Base-by-base conservation (phyloP, 37 sponge, comb jelly and placozoan genomes). In the Geodia barretti region DNA sequence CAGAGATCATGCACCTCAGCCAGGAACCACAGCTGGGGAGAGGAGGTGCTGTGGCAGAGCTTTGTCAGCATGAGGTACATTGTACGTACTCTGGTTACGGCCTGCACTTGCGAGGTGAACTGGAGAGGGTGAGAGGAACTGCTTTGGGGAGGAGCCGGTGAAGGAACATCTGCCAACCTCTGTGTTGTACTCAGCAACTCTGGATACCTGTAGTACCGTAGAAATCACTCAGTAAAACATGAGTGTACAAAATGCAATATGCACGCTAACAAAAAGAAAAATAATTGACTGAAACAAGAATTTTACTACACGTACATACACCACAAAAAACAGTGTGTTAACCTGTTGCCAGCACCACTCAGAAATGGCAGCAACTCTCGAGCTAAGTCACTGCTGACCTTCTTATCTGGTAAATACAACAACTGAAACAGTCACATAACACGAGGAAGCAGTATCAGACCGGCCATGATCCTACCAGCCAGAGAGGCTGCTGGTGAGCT, bases 141-240 rank as follows among this genome's bases (percentile, higher is more conserved):
- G n/a, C n/a, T n/a, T n/a, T n/a, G n/a, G 71, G 7, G 71, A 70
- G 71, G 20, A 36, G 39, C n/a, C n/a, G 71, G 39, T 11, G 39
- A 14, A 47, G 54, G 54, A 47, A 47, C 54, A 47, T n/a, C n/a
- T n/a, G n/a, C n/a, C n/a, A n/a, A n/a, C n/a, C n/a, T n/a, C n/a
- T 47, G 54, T 14, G 14, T 7, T 47, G 54, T 47, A 14, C 11
- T 47, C 7, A 7, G 14, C 54, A 47, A 47, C 14, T 47, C 54
- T 17, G 54, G 54, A 47, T 47, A 47, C 14, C 54, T 47, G 14
- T 14, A n/a, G n/a, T n/a, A n/a, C n/a, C n/a, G n/a, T n/a, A n/a
- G n/a, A n/a, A n/a, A n/a, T n/a, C n/a, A n/a, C n/a, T n/a, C n/a
- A n/a, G n/a, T n/a, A n/a, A n/a, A n/a, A n/a, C n/a, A n/a, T n/a